phyloP scores from a whole-genome alignment of 2,797 vertebrate species.

The Sphaeramia orbicularis region DNA sequence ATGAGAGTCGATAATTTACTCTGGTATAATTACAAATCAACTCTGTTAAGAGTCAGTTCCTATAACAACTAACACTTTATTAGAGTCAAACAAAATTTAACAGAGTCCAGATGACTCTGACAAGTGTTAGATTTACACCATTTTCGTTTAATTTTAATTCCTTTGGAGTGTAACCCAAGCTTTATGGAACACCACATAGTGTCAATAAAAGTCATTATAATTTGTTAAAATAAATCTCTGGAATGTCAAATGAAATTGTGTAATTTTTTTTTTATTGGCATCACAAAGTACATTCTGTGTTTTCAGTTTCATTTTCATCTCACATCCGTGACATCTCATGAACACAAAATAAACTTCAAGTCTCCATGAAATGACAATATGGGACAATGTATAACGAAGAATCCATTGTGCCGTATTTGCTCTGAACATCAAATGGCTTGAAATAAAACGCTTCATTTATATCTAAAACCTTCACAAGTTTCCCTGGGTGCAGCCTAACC shows the following conservation, averaged over 20 bases:
- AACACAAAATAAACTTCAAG: constrained; percentile 14
- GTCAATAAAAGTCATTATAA: too few relatives aligned
- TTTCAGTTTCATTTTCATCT: constrained; percentile 19
- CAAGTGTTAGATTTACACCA: too few relatives aligned
- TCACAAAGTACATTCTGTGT: too few relatives aligned
- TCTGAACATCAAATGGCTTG: constrained; percentile 4
- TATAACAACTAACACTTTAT: neutral
- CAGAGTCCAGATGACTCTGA: constrained; percentile 14
- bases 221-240: too few relatives aligned
- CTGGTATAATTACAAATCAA: constrained; percentile 10
- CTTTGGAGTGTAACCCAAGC: too few relatives aligned
- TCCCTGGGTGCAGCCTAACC: constrained; percentile 32
- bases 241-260: too few relatives aligned
- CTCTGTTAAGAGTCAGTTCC: neutral
- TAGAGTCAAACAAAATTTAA: constrained; percentile 1
- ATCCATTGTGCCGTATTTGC: neutral
- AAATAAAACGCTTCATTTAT: constrained; percentile 28
- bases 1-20: constrained; percentile 25
- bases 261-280: too few relatives aligned
- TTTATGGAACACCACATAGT: too few relatives aligned
- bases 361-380: constrained; percentile 49
- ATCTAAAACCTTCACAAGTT: constrained; percentile 24
- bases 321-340: neutral
- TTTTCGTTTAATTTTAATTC: too few relatives aligned
- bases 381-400: constrained; percentile 24